Base-by-base conservation (phyloP, 2,797 vertebrate species). In the Antrozous pallidus region DNA sequence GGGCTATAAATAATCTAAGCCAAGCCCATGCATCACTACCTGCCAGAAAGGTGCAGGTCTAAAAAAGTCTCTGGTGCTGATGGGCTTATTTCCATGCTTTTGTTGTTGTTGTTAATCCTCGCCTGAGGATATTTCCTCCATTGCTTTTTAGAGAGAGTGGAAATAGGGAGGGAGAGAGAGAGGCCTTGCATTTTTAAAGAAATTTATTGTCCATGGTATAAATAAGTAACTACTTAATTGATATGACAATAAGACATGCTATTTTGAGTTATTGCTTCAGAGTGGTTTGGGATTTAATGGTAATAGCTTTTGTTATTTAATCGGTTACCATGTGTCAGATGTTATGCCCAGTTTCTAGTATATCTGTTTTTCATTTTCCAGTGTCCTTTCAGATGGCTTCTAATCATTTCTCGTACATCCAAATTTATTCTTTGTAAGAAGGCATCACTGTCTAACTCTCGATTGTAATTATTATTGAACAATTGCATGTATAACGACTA, bases 151-250 rank as follows among this genome's bases (percentile, higher is more conserved):
- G 28, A 61, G 58, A 61, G 13, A 61, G 58, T 61, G 28, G 58
- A 61, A 31, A 31, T 31, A 61, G 58, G 58, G 28, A 61, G 58
- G 26, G 28, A 28, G 58, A 61, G 28, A 61, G 58, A 31, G 58
- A 3, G 58, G 58, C 71, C 79, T 61, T 91, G 89, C 67, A 56
- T 91, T 69, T 84, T 95, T 93, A 83, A 88, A 94, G 42, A 87
- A 87, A 58, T 24, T 3, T 10, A 45, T 88, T 92, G 42, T 89
- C 70, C 38, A 5, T 17, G 22, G 18, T 42, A 49, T 88, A 73
- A 91, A 80, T 92, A 81, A 93, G 79, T 94, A 73, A 94, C 40
- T 54, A 36, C 28, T 67, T 42, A 86, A 42, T 11, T 24, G 38
- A 70, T 8, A 6, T 24, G 33, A 61, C 18, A 26, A 14, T 28